Conservation (phyloP, 2,797 vertebrate genomes). For the Enteromius thamalakanensis region DNA sequence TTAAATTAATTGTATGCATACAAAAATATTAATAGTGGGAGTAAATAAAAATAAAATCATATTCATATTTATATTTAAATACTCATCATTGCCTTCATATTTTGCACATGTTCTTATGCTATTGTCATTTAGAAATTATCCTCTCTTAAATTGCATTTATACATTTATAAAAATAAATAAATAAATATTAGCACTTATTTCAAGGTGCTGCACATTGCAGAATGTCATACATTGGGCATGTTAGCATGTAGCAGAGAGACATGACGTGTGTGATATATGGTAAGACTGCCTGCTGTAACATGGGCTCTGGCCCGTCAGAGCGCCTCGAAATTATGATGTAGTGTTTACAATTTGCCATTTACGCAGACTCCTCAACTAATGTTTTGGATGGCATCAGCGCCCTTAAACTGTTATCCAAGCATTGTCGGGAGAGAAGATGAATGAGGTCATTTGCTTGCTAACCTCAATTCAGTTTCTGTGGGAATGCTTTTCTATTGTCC, state of each 20-base stretch:
- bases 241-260: not conserved
- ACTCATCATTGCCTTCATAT: not conserved
- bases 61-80: not conserved
- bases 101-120: not conserved
- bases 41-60: too few relatives aligned
- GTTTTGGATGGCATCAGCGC: constrained; percentile 32
- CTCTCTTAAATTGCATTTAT: not conserved
- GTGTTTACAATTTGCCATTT: constrained; percentile 9
- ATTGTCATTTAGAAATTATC: not conserved
- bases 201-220: not conserved
- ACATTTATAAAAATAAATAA: not conserved
- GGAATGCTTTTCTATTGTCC: constrained; percentile 29
- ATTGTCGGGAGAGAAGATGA: constrained; percentile 30
- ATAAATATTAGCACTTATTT: not conserved
- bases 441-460: constrained; percentile 41
- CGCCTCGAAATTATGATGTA: constrained; percentile 28
- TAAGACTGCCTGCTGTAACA: not conserved
- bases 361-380: not conserved
- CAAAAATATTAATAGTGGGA: too few relatives aligned
- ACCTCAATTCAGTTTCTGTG: constrained; percentile 28
- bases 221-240: too few relatives aligned
- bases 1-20: not conserved
- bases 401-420: constrained; percentile 29
- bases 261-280: not conserved
- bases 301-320: not conserved